Conservation (phyloP, 1,140 invertebrate species). For the Temnothorax longispinosus region DNA sequence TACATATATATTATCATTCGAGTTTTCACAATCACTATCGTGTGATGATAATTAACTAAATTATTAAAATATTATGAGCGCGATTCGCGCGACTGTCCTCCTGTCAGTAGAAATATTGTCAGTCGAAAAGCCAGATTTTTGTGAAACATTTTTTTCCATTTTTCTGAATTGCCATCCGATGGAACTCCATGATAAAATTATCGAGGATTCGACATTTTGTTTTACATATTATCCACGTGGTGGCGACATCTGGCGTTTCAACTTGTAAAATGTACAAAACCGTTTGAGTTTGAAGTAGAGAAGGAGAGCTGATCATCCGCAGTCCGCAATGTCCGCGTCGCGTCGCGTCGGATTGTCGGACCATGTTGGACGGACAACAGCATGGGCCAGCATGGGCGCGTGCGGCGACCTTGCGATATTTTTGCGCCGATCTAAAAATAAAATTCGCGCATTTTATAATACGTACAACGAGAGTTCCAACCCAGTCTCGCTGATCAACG, state of each 20-base stretch:
- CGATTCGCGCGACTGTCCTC: background rate
- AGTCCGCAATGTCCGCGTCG: background rate
- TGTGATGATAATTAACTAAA: background rate
- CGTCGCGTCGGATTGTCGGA: background rate
- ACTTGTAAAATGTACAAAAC: constrained; percentile 22
- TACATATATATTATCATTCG: too few relatives aligned
- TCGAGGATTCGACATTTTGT: background rate
- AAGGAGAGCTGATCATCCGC: too few relatives aligned
- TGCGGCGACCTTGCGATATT: constrained; percentile 85
- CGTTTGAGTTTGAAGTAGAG: background rate
- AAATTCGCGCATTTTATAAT: constrained; percentile 84
- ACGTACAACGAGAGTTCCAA: constrained; percentile 68
- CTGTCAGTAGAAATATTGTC: background rate
- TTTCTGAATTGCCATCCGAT: background rate
- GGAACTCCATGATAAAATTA: background rate
- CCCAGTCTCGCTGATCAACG: constrained; percentile 65
- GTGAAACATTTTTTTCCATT: background rate
- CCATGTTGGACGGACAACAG: too few relatives aligned
- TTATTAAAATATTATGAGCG: background rate
- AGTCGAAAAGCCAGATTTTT: constrained; percentile 7
- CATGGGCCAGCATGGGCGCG: constrained; percentile 65
- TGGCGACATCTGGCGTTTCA: constrained; percentile 63
- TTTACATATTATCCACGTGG: constrained; percentile 13
- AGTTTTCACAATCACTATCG: too few relatives aligned
- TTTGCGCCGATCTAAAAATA: constrained; percentile 84